phyloP scores from a whole-genome alignment of 2,797 vertebrate genomes.

The Chrosomus eos region DNA sequence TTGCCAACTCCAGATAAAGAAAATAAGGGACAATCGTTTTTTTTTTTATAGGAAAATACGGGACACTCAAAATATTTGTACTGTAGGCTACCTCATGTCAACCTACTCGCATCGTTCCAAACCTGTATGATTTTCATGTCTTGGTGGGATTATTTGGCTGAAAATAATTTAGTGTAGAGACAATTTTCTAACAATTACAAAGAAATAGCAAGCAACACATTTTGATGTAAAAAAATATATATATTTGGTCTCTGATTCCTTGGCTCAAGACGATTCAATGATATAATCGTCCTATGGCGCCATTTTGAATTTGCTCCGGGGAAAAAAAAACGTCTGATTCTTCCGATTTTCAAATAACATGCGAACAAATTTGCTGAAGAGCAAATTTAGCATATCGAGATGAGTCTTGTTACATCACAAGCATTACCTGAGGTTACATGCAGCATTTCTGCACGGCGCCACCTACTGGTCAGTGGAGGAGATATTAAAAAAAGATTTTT shows the following conservation, averaged over 20 bases:
- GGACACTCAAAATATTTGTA: too few species aligned
- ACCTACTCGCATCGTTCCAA: not conserved
- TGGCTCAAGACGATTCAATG: not conserved
- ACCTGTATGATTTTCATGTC: not conserved
- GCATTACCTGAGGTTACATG: too few species aligned
- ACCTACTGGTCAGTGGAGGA: too few species aligned
- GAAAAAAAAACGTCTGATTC: not conserved
- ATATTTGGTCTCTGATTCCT: not conserved
- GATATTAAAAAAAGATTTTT: too few species aligned
- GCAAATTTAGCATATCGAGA: too few species aligned
- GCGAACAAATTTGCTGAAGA: rapidly evolving
- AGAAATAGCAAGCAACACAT: not conserved
- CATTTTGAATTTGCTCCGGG: not conserved
- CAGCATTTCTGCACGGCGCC: too few species aligned
- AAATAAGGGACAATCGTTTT: too few species aligned
- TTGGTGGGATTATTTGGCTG: not conserved
- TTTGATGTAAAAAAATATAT: not conserved
- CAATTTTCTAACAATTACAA: not conserved
- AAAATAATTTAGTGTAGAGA: not conserved
- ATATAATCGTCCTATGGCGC: not conserved
- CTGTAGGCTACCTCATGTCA: too few species aligned
- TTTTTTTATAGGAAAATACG: too few species aligned
- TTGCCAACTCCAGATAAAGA: too few species aligned
- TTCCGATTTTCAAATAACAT: not conserved
- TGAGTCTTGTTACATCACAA: too few species aligned